These are phyloP conservation scores for Parthenolecanium corni DNA, from an alignment of 2,888 invertebrate species.

Conservation along the genomic window DNA sequence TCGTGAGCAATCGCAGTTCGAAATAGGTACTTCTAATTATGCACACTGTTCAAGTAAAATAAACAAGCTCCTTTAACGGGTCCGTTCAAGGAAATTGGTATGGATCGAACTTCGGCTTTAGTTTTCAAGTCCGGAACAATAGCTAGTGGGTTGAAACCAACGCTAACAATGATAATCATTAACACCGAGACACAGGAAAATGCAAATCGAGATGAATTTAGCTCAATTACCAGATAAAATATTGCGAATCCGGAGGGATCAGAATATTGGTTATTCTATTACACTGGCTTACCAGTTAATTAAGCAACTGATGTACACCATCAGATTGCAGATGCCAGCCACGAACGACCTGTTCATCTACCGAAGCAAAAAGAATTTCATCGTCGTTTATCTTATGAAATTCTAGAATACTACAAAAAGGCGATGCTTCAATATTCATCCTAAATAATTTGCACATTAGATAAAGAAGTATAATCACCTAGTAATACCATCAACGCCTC, in stretches of 20 bases:
- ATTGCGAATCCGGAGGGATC: constrained; percentile 50
- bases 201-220: background rate
- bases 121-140: constrained; percentile 68
- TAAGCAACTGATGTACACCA: constrained; percentile 11
- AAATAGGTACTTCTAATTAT: constrained; percentile 35
- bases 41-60: constrained; percentile 37
- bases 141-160: too few relatives aligned
- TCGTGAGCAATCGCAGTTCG: constrained; percentile 72
- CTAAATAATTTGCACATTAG: background rate
- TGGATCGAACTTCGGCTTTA: constrained; percentile 52
- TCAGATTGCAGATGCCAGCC: constrained; percentile 64
- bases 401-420: constrained; percentile 4
- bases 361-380: constrained; percentile 49
- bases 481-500: constrained; percentile 68
- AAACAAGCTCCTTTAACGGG: constrained; percentile 53
- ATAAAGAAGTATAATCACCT: constrained; percentile 39
- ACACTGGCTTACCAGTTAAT: constrained; percentile 63
- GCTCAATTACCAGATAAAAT: constrained; percentile 48
- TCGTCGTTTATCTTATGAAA: constrained; percentile 15
- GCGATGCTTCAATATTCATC: background rate
- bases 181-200: too few relatives aligned
- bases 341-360: constrained; percentile 71
- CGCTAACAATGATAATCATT: too few relatives aligned
- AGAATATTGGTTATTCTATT: constrained; percentile 72
- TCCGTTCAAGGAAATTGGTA: constrained; percentile 55